A percentile compares a stretch with the other conserved stretches of the same genome.
Evolutionary conservation across 2,113 vertebrate species (phyloP).

Genomic region (Canis aureus): DNA sequence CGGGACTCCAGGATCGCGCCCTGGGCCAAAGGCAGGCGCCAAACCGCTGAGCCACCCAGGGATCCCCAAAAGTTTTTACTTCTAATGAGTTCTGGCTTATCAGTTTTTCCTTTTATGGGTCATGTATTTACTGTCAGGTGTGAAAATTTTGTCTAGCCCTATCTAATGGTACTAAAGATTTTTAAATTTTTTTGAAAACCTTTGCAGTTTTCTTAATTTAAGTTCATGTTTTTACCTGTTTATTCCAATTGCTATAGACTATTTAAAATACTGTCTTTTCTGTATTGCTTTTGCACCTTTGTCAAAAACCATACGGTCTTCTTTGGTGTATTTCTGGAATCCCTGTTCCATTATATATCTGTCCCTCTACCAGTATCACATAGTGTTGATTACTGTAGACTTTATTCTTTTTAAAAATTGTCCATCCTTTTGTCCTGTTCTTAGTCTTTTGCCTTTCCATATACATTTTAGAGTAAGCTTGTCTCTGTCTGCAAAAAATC

Average conservation of each 20-base stretch:
- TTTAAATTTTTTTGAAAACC: background rate
- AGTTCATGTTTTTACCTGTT: background rate
- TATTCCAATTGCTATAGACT: background rate
- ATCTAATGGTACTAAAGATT: background rate
- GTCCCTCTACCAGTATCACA: background rate
- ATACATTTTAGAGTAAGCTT: background rate
- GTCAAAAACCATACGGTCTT: background rate
- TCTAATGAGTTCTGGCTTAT: background rate
- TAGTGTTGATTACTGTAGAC: background rate
- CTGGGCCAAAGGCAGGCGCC: too few relatives aligned
- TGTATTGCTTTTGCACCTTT: background rate
- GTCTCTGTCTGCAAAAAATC: background rate
- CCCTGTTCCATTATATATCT: background rate
- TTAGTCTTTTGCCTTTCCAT: background rate
- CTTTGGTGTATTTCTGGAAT: slow-evolving; percentile 1
- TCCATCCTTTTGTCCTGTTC: background rate
- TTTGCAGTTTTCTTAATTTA: background rate
- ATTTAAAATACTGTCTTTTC: background rate
- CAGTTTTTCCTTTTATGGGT: background rate
- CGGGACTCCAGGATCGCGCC: too few relatives aligned
- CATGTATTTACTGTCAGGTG: background rate
- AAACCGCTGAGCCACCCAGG: too few relatives aligned
- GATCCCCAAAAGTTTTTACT: background rate
- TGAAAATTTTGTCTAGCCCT: background rate
- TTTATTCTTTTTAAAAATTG: background rate